Evolutionary conservation across 2,113 vertebrate genomes (phyloP), one percentile per base, ranked within the genome.

Genomic region (Forbesichthys papilliferus): DNA sequence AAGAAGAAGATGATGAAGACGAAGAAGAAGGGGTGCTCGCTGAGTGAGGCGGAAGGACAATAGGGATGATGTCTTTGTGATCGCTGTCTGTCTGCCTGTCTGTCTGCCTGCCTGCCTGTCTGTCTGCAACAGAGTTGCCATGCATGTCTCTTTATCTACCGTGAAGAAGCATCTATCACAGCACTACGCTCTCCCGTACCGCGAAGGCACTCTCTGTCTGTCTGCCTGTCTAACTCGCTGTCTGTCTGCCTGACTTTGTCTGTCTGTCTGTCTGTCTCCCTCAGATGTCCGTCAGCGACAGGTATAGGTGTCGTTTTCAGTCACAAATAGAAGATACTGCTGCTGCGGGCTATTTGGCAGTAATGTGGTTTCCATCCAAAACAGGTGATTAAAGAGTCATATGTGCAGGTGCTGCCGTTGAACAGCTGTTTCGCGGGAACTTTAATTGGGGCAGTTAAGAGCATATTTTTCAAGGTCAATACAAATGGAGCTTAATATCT

Each of bases 301-400:
- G 27, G 27, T 27, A 27, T 27, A 27, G 71, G 85, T 82, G 84
- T 87, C 77, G 75, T 80, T 46, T 51, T 64, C 56, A 71, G 69
- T 66, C 54, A 36, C 66, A 82, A 86, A 88, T 85, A 73, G 82
- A 84, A 81, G 77, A 82, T 82, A 74, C 85, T 82, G 82, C 73
- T 58, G 69, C 72, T 54, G 64, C 76, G 70, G 75, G 80, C 82
- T 80, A 78, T 76, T 62, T 14, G 58, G 66, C 67, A 0, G 34
- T 42, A 66, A 69, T 58, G 69, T 73, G 70, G 68, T 74, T 66
- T 83, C 84, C 75, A 77, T 78, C 75, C 81, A 82, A 87, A 87
- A 86, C 75, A 74, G 78, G 75, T 84, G 86, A 88, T 87, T 87
- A 85, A 88, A 86, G 88, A 78, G 69, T 66, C 85, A 87, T 79